These are phyloP conservation scores for Epizoanthus rinbou DNA, from an alignment of 92 coral and sea anemone genomes.

Conservation along the genomic window DNA sequence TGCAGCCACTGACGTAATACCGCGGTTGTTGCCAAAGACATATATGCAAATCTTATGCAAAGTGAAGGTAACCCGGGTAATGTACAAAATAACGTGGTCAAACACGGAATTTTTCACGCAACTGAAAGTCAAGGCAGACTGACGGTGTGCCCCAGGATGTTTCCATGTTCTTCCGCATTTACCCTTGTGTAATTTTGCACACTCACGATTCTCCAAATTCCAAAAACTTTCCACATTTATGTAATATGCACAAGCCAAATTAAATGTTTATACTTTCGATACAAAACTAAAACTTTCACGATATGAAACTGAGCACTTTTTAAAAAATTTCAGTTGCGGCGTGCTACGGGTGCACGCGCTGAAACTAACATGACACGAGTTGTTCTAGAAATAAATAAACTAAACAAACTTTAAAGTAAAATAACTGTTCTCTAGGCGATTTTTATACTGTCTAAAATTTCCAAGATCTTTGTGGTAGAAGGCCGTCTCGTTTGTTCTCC, in stretches of 20 bases:
- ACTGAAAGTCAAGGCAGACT: conserved; percentile 9
- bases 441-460: conserved; percentile 48
- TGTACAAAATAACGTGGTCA: conserved; percentile 43
- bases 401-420: neutral
- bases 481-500: conserved; percentile 75
- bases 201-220: neutral
- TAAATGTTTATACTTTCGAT: neutral
- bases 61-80: conserved; percentile 65
- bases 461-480: conserved; percentile 64
- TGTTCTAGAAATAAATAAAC: neutral
- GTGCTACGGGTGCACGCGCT: conserved; percentile 25
- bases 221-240: conserved; percentile 2
- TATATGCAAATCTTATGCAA: conserved; percentile 61
- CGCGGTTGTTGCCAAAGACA: conserved; percentile 24
- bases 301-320: neutral
- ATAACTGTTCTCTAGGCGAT: neutral
- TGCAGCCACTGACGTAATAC: conserved; percentile 9
- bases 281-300: neutral
- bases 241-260: neutral
- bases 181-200: neutral
- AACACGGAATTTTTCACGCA: conserved; percentile 76
- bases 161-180: neutral
- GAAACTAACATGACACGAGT: neutral
- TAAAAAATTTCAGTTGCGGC: neutral
- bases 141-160: neutral